Conservation (phyloP, 2,113 vertebrate genomes). For the Eolophus roseicapilla region DNA sequence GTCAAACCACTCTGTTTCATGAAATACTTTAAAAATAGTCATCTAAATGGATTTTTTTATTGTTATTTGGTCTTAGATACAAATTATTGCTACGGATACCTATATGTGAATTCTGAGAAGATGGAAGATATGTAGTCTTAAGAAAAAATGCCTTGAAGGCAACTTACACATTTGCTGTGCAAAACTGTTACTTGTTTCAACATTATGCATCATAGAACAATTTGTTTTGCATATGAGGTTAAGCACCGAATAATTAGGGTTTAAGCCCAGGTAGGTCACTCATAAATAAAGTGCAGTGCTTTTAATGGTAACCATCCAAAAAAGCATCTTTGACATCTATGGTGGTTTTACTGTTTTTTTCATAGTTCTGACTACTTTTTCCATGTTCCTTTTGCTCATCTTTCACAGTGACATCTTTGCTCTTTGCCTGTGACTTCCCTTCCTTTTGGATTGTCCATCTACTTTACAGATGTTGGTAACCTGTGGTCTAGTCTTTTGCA, state of each 20-base stretch:
- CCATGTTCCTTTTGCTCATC: not conserved
- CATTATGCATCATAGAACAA: not conserved
- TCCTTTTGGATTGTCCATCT: slow-evolving; percentile 51
- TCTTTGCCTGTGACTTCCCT: slow-evolving; percentile 45
- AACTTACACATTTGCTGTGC: not conserved
- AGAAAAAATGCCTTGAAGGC: not conserved
- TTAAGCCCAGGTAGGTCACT: not conserved
- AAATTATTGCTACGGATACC: not conserved
- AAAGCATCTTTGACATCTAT: not conserved
- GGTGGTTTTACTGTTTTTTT: not conserved
- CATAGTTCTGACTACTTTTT: not conserved
- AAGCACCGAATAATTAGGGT: not conserved
- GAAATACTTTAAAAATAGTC: not conserved
- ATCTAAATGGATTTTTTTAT: not conserved
- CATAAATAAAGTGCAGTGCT: not conserved
- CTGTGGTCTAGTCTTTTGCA: slow-evolving; percentile 39
- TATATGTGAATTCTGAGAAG: not conserved
- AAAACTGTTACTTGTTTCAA: not conserved
- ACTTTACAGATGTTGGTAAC: slow-evolving; percentile 47
- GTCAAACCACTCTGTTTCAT: too few species aligned
- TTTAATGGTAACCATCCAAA: not conserved
- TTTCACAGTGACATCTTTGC: slow-evolving; percentile 44
- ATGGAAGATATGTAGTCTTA: not conserved
- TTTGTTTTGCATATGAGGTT: not conserved
- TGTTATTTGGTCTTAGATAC: not conserved